Base-by-base conservation (phyloP, 2,888 invertebrate genomes). In the Sthenelais limicola region DNA sequence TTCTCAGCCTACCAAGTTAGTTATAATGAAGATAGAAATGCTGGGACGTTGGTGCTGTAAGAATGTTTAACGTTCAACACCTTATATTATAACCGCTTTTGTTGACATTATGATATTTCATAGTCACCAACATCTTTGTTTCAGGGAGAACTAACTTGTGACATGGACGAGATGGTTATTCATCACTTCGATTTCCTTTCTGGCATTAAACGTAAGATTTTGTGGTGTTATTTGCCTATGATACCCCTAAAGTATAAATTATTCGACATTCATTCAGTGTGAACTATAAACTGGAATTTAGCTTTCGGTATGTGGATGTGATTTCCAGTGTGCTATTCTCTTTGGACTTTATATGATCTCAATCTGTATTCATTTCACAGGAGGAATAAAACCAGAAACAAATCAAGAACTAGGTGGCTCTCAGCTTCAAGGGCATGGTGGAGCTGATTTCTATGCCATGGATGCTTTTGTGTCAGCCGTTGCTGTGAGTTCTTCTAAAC, bases 381-480 rank as follows among this genome's bases (percentile, higher is more conserved):
- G n/a, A n/a, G n/a, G n/a, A n/a, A n/a, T n/a, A n/a, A n/a, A n/a
- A n/a, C n/a, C n/a, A n/a, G n/a, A n/a, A n/a, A n/a, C n/a, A n/a
- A n/a, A n/a, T n/a, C n/a, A n/a, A n/a, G n/a, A n/a, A n/a, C n/a
- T n/a, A n/a, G n/a, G 12, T 21, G n/a, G 15, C 4, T 47, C 47
- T 15, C 26, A 48, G 1, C 62, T 73, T n/a, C n/a, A 21, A 12
- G 86, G 86, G 18, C 87, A 87, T 74, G 84, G 84, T 7, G 85
- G 85, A 1, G 85, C 85, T 0, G 87, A 87, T 74, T 85, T 77
- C 72, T 80, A 79, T 51, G 75, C 82, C 3, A 81, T 86, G 72
- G 74, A 84, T 43, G 73, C 84, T 5, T 87, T 86, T 77, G 78
- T 86, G 18, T 52, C 84, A 5, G 74, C 76, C 72, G 85, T 86